phyloP scores from a whole-genome alignment of 2,113 vertebrate species.

The Lasiurus cinereus region DNA sequence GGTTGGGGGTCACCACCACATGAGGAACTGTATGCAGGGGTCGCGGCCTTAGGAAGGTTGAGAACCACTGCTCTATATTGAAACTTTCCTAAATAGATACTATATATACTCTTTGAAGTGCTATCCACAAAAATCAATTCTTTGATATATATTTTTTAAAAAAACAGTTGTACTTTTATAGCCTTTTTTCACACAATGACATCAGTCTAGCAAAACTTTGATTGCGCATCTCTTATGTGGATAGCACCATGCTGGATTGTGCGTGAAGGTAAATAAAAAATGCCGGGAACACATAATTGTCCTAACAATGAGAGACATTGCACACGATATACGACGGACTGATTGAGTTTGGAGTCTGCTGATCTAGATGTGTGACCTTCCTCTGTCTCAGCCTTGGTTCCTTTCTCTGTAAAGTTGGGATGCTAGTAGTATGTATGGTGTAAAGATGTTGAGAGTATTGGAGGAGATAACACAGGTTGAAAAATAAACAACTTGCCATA shows the following conservation, averaged over 20 bases:
- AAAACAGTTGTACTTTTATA: background rate
- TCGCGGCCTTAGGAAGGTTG: too few species aligned
- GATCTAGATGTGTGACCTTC: background rate
- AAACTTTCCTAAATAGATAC: background rate
- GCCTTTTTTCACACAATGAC: background rate
- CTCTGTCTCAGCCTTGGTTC: background rate
- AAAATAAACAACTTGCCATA: too few species aligned
- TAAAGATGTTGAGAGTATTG: background rate
- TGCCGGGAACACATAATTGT: background rate
- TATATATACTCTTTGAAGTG: background rate
- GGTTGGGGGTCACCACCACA: too few species aligned
- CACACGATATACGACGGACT: background rate
- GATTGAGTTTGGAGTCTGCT: background rate
- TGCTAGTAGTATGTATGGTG: background rate
- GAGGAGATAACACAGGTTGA: background rate
- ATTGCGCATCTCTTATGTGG: accelerated
- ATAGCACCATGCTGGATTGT: too few species aligned
- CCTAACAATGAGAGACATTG: background rate
- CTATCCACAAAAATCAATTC: background rate
- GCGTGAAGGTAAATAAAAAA: background rate
- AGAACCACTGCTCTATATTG: too few species aligned
- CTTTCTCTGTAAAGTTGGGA: background rate
- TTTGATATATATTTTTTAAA: background rate
- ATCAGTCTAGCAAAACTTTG: background rate
- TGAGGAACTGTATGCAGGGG: too few species aligned